phyloP scores from a whole-genome alignment of 2,113 vertebrate species.

The Climacteris rufus region DNA sequence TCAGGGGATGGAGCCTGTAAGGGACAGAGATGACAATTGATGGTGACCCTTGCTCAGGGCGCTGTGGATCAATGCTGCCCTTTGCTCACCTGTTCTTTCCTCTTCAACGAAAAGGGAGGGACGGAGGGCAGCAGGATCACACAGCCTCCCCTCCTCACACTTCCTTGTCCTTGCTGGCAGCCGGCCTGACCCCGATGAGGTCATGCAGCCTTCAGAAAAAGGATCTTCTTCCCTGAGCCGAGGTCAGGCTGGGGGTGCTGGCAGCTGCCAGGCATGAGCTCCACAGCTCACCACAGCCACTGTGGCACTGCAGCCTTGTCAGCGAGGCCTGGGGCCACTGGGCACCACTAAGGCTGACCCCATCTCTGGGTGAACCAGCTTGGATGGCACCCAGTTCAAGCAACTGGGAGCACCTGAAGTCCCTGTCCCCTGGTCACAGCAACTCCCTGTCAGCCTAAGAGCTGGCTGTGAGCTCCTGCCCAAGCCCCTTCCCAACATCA shows the following conservation, averaged over 20 bases:
- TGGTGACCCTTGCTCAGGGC: neutral
- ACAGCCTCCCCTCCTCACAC: accelerated
- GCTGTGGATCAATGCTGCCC: neutral
- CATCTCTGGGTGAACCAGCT: neutral
- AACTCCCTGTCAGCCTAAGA: neutral
- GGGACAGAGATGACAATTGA: neutral
- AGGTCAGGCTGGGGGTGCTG: neutral
- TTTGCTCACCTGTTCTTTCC: neutral
- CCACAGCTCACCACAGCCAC: neutral
- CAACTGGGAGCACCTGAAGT: neutral
- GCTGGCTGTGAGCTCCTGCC: neutral
- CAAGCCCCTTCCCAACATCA: neutral
- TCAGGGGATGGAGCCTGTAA: accelerated
- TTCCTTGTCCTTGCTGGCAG: neutral
- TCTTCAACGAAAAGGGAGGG: neutral
- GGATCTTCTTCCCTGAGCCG: neutral
- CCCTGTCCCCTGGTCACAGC: neutral
- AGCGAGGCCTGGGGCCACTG: neutral
- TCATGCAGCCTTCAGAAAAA: neutral
- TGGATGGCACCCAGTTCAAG: neutral
- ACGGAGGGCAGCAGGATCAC: accelerated
- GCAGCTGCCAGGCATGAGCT: neutral
- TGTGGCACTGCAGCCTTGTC: neutral
- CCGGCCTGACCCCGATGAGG: neutral
- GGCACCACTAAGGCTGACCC: accelerated